Evolutionary conservation across 2,888 invertebrate species (phyloP), one percentile per base, ranked within the genome.

Genomic region (Apamea anceps): DNA sequence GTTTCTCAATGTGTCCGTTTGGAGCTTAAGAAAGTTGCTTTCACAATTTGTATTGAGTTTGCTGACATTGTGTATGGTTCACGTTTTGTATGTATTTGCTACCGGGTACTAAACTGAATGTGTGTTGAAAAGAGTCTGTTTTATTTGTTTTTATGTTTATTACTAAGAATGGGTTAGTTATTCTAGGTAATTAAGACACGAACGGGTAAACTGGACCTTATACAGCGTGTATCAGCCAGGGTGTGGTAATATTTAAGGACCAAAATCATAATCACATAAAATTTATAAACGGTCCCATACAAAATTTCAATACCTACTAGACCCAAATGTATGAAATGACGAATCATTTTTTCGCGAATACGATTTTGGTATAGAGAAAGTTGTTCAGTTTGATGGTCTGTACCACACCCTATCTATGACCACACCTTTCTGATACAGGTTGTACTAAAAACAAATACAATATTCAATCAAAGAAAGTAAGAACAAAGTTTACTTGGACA

Each of bases 1-100:
- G 89, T 90, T 91, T 87, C 89, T 89, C 88, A 89, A 92, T 89
- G 85, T 84, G 70, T 77, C 71, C 83, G 85, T 90, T 85, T 89
- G 84, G 87, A 80, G 77, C 73, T 75, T 68, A 73, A 51, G 72
- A 75, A 87, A 85, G 85, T 87, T 88, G 54, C 45, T 57, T 81
- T 80, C 45, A 65, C 81, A 74, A 82, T 80, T 80, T 85, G 65
- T 85, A 73, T 54, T 72, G 85, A 79, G 54, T 67, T 79, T 54
- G 45, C 66, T 62, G n/a, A 54, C 37, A 79, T 81, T 72, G 84
- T 79, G 5, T 13, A n/a, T 1, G 42, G 28, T 25, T 37, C 6
- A 37, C 4, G 51, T 54, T 18, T 25, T 57, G 6, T 37, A 12
- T 32, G 21, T 10, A 45, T 42, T 70, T 21, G 18, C 7, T 62